Conservation (phyloP, 2,888 invertebrate genomes). For the Harpalus rubripes region DNA sequence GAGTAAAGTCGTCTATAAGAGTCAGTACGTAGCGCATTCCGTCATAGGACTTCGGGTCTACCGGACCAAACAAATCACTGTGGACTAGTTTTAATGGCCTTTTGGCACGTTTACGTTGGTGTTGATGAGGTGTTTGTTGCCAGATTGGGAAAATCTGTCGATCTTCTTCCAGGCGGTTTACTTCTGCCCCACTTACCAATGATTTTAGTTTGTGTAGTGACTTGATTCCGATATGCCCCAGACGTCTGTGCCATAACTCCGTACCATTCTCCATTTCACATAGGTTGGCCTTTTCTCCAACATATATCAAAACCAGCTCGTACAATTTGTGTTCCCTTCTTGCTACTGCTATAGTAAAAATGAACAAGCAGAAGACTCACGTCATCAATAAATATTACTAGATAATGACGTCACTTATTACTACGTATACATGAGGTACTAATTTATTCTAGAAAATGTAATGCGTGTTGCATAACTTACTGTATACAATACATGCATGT, state of each 20-base stretch:
- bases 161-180: conserved; percentile 57
- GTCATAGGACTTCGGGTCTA: conserved; percentile 69
- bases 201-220: conserved; percentile 58
- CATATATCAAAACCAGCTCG: neutral
- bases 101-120: conserved; percentile 67
- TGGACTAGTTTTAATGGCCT: conserved; percentile 70
- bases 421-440: too few species aligned
- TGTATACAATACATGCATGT: too few species aligned
- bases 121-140: conserved; percentile 66
- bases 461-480: too few species aligned
- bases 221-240: conserved; percentile 64
- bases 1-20: conserved; percentile 72
- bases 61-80: conserved; percentile 71
- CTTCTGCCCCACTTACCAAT: conserved; percentile 24
- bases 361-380: too few species aligned
- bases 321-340: conserved; percentile 67
- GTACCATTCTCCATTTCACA: conserved; percentile 15
- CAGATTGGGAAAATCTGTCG: conserved; percentile 70
- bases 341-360: conserved; percentile 66
- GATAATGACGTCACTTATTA: too few species aligned
- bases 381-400: too few species aligned
- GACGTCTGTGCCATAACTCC: conserved; percentile 67
- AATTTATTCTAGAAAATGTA: too few species aligned
- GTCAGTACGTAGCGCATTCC: conserved; percentile 67
- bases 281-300: conserved; percentile 1